phyloP scores from a whole-genome alignment of 2,113 vertebrate species.

The Embiotoca jacksoni region DNA sequence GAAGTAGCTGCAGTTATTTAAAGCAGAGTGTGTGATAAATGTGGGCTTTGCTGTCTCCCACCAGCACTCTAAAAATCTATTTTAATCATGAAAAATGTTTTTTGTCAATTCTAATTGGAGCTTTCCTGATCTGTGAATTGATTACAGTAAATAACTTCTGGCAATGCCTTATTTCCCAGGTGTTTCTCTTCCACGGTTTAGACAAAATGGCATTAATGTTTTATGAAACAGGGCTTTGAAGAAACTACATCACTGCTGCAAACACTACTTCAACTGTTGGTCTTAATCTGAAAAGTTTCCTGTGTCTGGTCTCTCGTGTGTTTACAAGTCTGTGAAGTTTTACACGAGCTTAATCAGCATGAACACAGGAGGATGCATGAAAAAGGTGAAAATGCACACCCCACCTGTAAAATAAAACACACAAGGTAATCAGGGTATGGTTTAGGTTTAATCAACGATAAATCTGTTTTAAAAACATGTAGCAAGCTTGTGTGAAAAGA shows the following conservation, averaged over 20 bases:
- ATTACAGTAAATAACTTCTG: constrained; percentile 30
- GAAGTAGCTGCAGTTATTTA: constrained; percentile 6
- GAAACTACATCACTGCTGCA: not conserved
- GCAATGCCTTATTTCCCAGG: constrained; percentile 35
- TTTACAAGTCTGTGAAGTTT: not conserved
- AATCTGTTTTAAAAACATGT: constrained; percentile 16
- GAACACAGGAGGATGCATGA: not conserved
- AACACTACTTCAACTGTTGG: not conserved
- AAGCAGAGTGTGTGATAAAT: constrained; percentile 18
- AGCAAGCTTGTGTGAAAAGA: not conserved
- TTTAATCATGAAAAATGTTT: constrained; percentile 39
- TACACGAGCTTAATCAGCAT: not conserved
- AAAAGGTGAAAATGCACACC: constrained; percentile 9
- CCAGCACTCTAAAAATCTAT: constrained; percentile 29
- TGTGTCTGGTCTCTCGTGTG: not conserved
- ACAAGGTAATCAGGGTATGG: not conserved
- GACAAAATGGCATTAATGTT: not conserved
- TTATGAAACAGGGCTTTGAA: not conserved
- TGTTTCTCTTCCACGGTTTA: not conserved
- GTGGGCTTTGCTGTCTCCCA: not conserved
- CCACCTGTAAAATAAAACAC: not conserved
- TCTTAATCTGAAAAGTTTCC: not conserved
- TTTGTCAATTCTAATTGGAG: constrained; percentile 33
- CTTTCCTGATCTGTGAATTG: constrained; percentile 30
- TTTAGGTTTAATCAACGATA: constrained; percentile 9